Conservation (phyloP, 2,888 invertebrate genomes). For the Byasa hedistus region DNA sequence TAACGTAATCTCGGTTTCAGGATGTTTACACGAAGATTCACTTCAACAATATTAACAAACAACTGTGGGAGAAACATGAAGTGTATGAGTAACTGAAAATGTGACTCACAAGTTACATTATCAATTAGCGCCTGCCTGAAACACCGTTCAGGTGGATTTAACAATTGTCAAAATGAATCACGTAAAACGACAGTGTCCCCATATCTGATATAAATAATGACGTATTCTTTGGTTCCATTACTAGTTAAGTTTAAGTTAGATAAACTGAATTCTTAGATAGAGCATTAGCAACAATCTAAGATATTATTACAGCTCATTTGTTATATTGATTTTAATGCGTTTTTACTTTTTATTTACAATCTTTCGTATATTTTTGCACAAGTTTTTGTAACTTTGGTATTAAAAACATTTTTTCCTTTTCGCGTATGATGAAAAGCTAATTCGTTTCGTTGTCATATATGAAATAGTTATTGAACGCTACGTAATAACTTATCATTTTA, state of each 20-base stretch:
- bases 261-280: no score
- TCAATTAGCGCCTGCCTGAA: neutral
- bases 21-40: neutral
- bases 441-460: neutral
- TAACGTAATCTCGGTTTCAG: neutral
- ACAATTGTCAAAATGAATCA: neutral
- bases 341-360: neutral
- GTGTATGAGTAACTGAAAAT: neutral
- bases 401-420: neutral
- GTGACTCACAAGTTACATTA: neutral
- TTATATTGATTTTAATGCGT: no score
- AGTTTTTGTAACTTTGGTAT: neutral
- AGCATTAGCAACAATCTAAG: no score
- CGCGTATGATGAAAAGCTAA: neutral
- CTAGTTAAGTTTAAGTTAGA: no score
- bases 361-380: neutral
- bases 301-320: no score
- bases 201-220: no score
- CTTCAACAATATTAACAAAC: neutral
- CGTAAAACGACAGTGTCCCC: neutral
- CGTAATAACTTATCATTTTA: constrained; percentile 1
- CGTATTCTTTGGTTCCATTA: no score
- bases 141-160: neutral
- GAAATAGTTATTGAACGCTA: neutral
- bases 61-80: neutral